Base-by-base conservation (phyloP, 1,140 invertebrate species). In the Pogonomyrmex barbatus region DNA sequence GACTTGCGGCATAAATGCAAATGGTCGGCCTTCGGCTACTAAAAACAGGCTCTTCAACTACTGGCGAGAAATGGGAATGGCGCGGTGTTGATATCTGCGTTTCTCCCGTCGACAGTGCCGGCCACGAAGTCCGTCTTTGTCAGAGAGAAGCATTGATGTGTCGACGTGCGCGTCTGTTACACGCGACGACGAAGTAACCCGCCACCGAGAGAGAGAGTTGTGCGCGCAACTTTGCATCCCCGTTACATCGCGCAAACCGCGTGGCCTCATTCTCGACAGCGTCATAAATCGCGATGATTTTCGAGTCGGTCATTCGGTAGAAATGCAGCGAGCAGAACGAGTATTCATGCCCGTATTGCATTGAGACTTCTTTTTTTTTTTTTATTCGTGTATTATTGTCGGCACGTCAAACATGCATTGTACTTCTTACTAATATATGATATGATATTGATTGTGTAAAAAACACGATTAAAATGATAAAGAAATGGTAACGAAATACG, bases 101-200 rank as follows among this genome's bases (percentile, higher is more conserved):
- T 83, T 83, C 79, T 83, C 79, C 54, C 54, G 54, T 83, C 68
- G 67, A 73, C 79, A 75, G 79, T 75, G 30, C 79, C 68, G 68
- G 79, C 79, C 68, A 75, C 79, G 79, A 83, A 83, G 79, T 83
- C 79, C 42, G 79, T 83, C 79, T 83, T 83, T 83, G 79, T 83
- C 79, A 75, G 68, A 47, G 56, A 60, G 54, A 73, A 8, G 68
- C 79, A 83, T 83, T 83, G 79, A 83, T 83, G 79, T 75, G 79
- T 79, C 77, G 77, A 24, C 76, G 76, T 60, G 76, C 62, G 60
- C 36, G 76, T 83, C 68, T 42, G 79, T 83, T 83, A 60, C 24
- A 24, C 67, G 52, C 77, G 33, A 71, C 54, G 67, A 47, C 33
- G 68, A 60, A 68, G 79, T 83, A 83, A 83, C 79, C 45, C 33